Evolutionary conservation across 2,797 vertebrate species (phyloP), one percentile per base, ranked within the genome.

Genomic region (Spondyliosoma cantharus): DNA sequence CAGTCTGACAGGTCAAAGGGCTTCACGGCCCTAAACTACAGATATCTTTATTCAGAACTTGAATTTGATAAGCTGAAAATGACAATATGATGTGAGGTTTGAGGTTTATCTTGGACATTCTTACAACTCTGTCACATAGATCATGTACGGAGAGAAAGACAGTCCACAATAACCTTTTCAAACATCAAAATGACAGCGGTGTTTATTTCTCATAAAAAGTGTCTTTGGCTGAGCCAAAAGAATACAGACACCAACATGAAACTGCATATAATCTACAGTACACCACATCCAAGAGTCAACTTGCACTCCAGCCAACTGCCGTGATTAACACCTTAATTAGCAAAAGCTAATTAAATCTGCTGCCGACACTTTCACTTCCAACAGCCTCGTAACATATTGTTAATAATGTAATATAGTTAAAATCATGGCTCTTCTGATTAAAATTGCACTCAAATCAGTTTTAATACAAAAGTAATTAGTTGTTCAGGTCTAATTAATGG

Each of bases 291-390:
- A 20, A 27, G 12, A 67, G 49, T 19, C 7, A n/a, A 45, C 24
- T 17, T 45, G 16, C 15, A 69, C 52, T 43, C 25, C 12, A 24
- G 19, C 43, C 54, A n/a, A 32, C 46, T 63, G 9, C 6, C 7
- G 1, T 70, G n/a, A 61, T 76, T 45, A 56, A 63, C 7, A 71
- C 24, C 48, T 49, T 42, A 17, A 54, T 67, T 37, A 65, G 54
- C 27, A 24, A 50, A 16, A 57, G 19, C 29, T 76, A 22, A 56
- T 76, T 74, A 58, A 4, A 74, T 42, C 8, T 53, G 64, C 19
- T 16, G n/a, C 4, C 0, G 2, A 68, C 37, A 56, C 60, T 49
- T 74, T 59, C 19, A 65, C 11, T 17, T 75, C 22, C 54, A 17
- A 52, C 17, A 27, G 19, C 54, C 25, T 32, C 3, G 7, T 20